A percentile compares a stretch with the other conserved stretches of the same genome.
These are phyloP conservation scores for Brachionus plicatilis DNA, from an alignment of 1,140 invertebrate species.

Conservation along the genomic window DNA sequence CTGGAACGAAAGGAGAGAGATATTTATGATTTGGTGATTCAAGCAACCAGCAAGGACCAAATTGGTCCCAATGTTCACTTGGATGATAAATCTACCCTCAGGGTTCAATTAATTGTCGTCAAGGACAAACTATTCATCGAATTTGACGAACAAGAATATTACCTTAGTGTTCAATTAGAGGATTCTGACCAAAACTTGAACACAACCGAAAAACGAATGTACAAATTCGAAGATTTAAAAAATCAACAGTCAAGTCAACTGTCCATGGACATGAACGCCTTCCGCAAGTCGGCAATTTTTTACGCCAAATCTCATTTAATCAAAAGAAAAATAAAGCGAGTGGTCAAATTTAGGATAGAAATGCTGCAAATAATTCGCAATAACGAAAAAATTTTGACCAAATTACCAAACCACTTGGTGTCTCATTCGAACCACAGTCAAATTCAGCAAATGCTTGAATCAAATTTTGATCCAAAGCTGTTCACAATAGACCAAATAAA, in stretches of 20 bases:
- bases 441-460: neutral
- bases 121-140: conserved; percentile 31
- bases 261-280: neutral
- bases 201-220: neutral
- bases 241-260: neutral
- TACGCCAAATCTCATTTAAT: conserved; percentile 26
- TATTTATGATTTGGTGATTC: neutral
- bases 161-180: neutral
- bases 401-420: neutral
- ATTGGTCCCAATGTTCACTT: neutral
- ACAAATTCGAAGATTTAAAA: neutral
- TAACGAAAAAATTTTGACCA: neutral
- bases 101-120: neutral
- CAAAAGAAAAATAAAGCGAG: conserved; percentile 13
- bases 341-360: conserved; percentile 17
- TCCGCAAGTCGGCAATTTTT: conserved; percentile 13
- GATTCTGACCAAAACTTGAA: neutral
- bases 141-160: conserved; percentile 29
- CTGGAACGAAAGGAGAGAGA: neutral
- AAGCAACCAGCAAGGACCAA: neutral
- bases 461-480: neutral
- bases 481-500: neutral
- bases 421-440: neutral
- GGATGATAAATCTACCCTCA: neutral
- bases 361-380: conserved; percentile 24